Percentiles rank a stretch among this genome's conserved stretches.
Conservation (phyloP, 2,113 vertebrate genomes). For the Aplodontia rufa region DNA sequence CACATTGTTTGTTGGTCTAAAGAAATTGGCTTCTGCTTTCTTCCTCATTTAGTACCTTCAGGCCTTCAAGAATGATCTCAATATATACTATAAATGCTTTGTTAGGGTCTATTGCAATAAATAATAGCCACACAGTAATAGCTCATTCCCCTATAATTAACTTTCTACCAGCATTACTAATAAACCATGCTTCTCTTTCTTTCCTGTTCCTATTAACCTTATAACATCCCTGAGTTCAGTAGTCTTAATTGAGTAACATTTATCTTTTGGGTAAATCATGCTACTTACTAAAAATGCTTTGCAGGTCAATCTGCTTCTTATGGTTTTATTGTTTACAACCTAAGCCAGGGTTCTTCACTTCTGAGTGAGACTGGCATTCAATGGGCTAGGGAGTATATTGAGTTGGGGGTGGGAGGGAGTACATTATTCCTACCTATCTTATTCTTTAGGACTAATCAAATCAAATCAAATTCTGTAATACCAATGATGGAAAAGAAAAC, state of each 20-base stretch:
- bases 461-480: neutral
- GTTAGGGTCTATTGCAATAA: neutral
- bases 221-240: neutral
- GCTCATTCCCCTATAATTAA: slow-evolving; percentile 29
- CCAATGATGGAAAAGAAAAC: neutral
- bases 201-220: slow-evolving; percentile 31
- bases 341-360: slow-evolving; percentile 1
- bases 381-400: neutral
- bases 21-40: neutral
- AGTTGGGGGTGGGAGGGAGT: rapidly evolving
- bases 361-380: neutral
- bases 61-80: neutral
- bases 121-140: neutral
- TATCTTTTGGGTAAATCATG: neutral
- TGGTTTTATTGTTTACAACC: neutral
- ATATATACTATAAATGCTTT: neutral
- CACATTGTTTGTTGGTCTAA: neutral
- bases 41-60: neutral
- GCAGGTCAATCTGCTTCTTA: neutral
- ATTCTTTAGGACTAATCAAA: neutral
- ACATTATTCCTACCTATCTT: neutral
- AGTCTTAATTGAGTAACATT: slow-evolving; percentile 51
- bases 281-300: neutral
- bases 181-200: slow-evolving; percentile 14
- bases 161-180: slow-evolving; percentile 22